Evolutionary conservation across 2,888 invertebrate genomes (phyloP), one percentile per base, ranked within the genome.

Genomic region (Chloromyia formosa): DNA sequence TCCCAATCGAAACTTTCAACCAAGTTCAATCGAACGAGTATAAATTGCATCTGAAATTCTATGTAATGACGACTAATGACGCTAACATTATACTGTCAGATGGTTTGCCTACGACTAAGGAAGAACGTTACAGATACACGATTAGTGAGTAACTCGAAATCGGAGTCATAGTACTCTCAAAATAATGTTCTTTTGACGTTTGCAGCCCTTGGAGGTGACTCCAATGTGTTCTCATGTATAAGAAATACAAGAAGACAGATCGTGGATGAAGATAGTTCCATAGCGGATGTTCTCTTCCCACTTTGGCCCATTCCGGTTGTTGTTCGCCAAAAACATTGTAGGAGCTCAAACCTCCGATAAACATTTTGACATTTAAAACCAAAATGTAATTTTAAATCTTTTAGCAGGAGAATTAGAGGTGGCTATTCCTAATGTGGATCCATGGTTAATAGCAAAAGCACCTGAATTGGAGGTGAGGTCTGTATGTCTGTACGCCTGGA

Each of bases 391-490:
- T n/a, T n/a, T 10, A 10, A 53, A 53, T n/a, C n/a, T 40, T 35
- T 62, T 16, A 62, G 62, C 16, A 16, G 62, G 62, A n/a, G 40
- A 40, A n/a, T 7, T 62, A 35, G 35, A 35, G 27, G 62, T 62
- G 16, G n/a, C 62, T 7, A 62, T 62, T 40, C 62, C 62, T 1
- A 40, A 40, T 40, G 62, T 62, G 9, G 62, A 62, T n/a, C 62
- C 62, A 16, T 16, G 35, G 1, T 16, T 62, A 9, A 62, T n/a
- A 23, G 62, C 62, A 3, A n/a, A 62, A 40, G 40, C 62, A 2
- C 1, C 40, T 9, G 62, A 62, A 5, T 16, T 62, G 40, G 62
- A 62, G 2, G 16, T 16, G 1, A 40, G 14, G 18, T 40, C 40
- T 14, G 40, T 62, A 3, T 62, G 62, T 10, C n/a, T 62, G 5